phyloP scores from a whole-genome alignment of 2,888 invertebrate species.

The Dynastes maya region DNA sequence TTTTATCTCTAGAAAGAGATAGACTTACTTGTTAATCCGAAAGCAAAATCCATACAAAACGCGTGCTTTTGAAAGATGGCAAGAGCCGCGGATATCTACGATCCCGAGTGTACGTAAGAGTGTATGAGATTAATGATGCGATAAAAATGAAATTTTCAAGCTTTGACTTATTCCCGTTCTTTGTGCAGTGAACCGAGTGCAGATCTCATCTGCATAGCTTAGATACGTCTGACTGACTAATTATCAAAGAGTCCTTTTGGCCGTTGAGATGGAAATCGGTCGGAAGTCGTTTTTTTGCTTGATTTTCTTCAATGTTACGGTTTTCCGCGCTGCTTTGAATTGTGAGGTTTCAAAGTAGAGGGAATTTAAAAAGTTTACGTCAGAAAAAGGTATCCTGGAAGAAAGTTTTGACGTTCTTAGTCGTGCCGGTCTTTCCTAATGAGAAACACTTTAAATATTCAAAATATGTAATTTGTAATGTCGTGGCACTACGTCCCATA shows the following conservation, averaged over 20 bases:
- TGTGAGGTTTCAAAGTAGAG: too few species aligned
- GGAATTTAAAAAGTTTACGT: too few species aligned
- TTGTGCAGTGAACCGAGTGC: not conserved
- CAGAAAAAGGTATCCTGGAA: too few species aligned
- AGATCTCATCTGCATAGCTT: not conserved
- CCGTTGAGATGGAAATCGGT: too few species aligned
- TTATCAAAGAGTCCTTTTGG: conserved; percentile 19
- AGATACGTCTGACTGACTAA: not conserved
- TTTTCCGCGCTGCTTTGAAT: too few species aligned
- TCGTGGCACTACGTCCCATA: too few species aligned
- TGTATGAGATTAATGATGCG: not conserved
- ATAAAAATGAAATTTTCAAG: conserved; percentile 33
- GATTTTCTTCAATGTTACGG: not conserved
- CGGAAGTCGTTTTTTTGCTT: not conserved
- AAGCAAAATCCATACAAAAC: not conserved
- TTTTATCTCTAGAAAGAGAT: too few species aligned
- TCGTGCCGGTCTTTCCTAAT: too few species aligned
- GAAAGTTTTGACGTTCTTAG: too few species aligned
- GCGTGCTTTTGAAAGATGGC: not conserved
- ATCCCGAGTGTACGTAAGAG: not conserved
- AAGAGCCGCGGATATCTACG: not conserved
- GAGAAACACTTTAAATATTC: too few species aligned
- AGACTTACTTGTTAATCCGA: too few species aligned
- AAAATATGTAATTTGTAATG: too few species aligned
- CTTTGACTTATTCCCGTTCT: conserved; percentile 23